Evolutionary conservation across 2,888 invertebrate genomes (phyloP).

Genomic region (Pseudeuparius sepicola): DNA sequence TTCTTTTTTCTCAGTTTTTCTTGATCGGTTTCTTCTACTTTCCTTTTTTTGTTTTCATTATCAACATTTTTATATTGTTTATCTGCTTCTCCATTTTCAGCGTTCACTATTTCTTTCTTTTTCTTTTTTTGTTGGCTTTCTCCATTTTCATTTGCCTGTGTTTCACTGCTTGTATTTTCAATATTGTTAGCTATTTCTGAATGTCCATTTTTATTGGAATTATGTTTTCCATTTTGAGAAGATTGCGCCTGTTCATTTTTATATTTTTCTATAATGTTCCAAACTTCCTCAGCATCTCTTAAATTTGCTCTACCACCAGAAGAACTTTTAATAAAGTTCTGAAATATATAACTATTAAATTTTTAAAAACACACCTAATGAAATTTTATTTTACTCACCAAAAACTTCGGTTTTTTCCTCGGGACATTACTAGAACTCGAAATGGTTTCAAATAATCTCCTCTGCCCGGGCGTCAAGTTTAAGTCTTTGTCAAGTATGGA

Average conservation of each 20-base stretch:
- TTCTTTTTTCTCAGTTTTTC: conserved; percentile 12
- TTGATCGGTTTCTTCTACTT: conserved; percentile 25
- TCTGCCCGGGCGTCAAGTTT: conserved; percentile 46
- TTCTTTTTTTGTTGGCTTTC: too few relatives aligned
- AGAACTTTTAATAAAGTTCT: conserved; percentile 59
- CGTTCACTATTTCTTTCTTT: conserved; percentile 37
- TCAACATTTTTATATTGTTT: conserved; percentile 3
- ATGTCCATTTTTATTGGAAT: not conserved
- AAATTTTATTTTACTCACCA: conserved; percentile 32
- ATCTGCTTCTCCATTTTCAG: conserved; percentile 31
- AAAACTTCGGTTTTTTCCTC: conserved; percentile 73
- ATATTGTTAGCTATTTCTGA: too few relatives aligned
- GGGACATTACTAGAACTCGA: conserved; percentile 69
- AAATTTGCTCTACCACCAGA: conserved; percentile 47
- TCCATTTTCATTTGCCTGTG: too few relatives aligned
- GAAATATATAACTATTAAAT: conserved; percentile 19
- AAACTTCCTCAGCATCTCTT: conserved; percentile 54
- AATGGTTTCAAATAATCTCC: conserved; percentile 55
- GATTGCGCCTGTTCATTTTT: conserved; percentile 19
- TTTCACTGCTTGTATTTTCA: conserved; percentile 12
- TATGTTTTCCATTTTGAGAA: not conserved
- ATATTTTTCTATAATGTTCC: conserved; percentile 44
- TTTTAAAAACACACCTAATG: conserved; percentile 3
- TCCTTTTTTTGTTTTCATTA: conserved; percentile 18
- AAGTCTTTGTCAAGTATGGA: conserved; percentile 50